Evolutionary conservation across 1,140 invertebrate species (phyloP).

Genomic region (Atopsyche davidsoni): DNA sequence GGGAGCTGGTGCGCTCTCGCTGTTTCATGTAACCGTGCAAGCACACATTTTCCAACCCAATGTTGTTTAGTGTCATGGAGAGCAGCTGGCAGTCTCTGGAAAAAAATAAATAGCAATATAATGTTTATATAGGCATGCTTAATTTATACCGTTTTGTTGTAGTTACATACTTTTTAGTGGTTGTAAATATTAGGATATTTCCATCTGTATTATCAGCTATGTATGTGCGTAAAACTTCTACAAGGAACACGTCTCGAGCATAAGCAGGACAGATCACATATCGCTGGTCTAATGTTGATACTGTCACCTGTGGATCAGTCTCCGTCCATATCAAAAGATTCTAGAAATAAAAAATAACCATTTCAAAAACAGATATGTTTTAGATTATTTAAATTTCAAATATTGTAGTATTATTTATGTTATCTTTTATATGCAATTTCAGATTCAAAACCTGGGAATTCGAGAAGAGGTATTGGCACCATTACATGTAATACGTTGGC

Average conservation of each 20-base stretch:
- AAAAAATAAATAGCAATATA: too few relatives aligned
- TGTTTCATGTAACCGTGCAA: slow-evolving; percentile 83
- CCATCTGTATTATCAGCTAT: slow-evolving; percentile 62
- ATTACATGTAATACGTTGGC: background rate
- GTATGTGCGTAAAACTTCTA: slow-evolving; percentile 80
- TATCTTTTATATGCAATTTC: too few relatives aligned
- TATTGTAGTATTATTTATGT: too few relatives aligned
- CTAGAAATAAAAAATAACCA: slow-evolving; percentile 29
- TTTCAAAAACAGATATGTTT: slow-evolving; percentile 1
- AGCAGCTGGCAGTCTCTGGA: slow-evolving; percentile 74
- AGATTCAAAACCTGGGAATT: too few relatives aligned
- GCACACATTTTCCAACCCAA: slow-evolving; percentile 82
- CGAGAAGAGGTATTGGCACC: too few relatives aligned
- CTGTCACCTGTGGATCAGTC: slow-evolving; percentile 65
- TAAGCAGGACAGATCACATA: slow-evolving; percentile 86
- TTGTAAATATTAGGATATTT: slow-evolving; percentile 89
- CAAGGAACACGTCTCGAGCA: slow-evolving; percentile 89
- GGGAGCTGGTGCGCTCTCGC: slow-evolving; percentile 67
- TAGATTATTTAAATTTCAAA: too few relatives aligned
- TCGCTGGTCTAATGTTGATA: slow-evolving; percentile 80
- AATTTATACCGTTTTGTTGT: background rate
- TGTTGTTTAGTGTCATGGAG: slow-evolving; percentile 77
- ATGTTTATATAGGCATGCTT: too few relatives aligned
- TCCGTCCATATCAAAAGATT: slow-evolving; percentile 58
- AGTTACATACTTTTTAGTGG: slow-evolving; percentile 83